Evolutionary conservation across 2,888 invertebrate genomes (phyloP), one percentile per base, ranked within the genome.

Genomic region (Carpatolechia fugitivella): DNA sequence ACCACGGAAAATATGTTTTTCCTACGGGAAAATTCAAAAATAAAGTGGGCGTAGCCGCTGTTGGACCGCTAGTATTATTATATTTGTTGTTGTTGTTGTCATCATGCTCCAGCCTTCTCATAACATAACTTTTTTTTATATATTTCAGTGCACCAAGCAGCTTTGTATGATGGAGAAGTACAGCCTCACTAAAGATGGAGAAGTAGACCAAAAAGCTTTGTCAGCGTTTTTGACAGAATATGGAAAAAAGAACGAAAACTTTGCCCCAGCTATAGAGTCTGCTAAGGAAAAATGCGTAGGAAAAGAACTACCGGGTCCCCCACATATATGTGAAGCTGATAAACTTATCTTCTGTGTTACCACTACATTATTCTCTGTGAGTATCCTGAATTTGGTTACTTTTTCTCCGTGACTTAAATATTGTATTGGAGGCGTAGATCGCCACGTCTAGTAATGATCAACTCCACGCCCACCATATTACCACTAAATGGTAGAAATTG

Each of bases 91-190:
- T n/a, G n/a, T n/a, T n/a, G n/a, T n/a, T n/a, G n/a, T n/a, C n/a
- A n/a, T n/a, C n/a, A 24, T 24, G 24, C 3, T 6, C 6, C 24
- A 24, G 24, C 3, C 24, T 24, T 4, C 6, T 24, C 24, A 3
- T 24, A 24, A 24, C 24, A 3, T 4, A 24, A 24, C 24, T 24
- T 6, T 24, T 4, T 24, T 24, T 3, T 18, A 31, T 2, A 10
- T 11, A 5, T 74, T 72, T n/a, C 68, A 85, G 85, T 85, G 85
- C 54, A 58, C 73, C 0, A 81, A 78, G 59, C 74, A 75, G 38
- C 48, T 65, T 6, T 88, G 88, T 61, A 56, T 86, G 29, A 56
- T 87, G 56, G 71, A 72, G 35, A 78, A 71, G 16, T 61, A 77
- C 48, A 67, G 75, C 0, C 67, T 83, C 1, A 53, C 78, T n/a